Evolutionary conservation across 92 coral and sea anemone species (phyloP).

Genomic region (Parazoanthus atlanticus): DNA sequence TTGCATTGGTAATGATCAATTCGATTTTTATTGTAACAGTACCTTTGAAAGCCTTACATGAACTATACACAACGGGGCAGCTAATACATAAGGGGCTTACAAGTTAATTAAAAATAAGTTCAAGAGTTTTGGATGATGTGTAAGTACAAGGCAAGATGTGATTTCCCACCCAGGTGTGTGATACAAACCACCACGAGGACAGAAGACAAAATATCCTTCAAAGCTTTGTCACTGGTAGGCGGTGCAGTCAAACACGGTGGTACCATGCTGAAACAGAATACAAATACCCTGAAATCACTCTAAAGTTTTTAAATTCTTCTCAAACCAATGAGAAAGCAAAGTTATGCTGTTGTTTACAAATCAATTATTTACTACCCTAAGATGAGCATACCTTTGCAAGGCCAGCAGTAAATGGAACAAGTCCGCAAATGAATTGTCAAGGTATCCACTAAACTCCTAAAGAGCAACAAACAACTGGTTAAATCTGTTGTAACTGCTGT

Average conservation of each 20-base stretch:
- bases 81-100: too few species aligned
- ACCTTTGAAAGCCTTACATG: too few species aligned
- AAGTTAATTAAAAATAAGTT: too few species aligned
- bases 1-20: too few species aligned
- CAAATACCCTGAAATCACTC: not conserved
- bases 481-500: not conserved
- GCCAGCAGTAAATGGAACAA: constrained; percentile 58
- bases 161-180: not conserved
- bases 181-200: constrained; percentile 72
- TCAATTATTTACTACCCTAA: too few species aligned
- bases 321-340: not conserved
- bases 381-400: constrained; percentile 63
- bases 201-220: constrained; percentile 59
- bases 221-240: constrained; percentile 32
- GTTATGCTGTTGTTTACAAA: not conserved
- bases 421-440: constrained; percentile 51
- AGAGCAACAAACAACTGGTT: not conserved
- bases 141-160: not conserved
- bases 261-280: constrained; percentile 47
- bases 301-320: not conserved
- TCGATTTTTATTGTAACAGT: too few species aligned
- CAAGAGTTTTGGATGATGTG: not conserved
- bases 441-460: constrained; percentile 63
- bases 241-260: constrained; percentile 70
- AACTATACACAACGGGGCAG: too few species aligned